Conservation (phyloP, 2,113 vertebrate species). For the Trematocara nigrifrons region DNA sequence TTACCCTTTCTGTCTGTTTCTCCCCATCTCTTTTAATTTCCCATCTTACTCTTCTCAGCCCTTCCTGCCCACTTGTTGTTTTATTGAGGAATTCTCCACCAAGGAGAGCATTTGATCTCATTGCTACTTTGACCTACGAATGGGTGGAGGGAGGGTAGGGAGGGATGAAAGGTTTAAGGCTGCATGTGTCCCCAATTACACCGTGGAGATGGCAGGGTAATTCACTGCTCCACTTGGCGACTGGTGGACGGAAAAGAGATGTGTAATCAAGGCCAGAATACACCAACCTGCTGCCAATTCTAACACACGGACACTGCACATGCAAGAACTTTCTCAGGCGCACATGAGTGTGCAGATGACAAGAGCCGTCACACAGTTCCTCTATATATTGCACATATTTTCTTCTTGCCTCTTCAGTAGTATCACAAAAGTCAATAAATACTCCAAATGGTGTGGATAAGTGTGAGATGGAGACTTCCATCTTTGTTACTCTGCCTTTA, state of each 20-base stretch:
- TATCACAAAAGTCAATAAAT: background rate
- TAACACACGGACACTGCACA: conserved; percentile 27
- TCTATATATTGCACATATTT: conserved; percentile 5
- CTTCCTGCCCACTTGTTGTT: conserved; percentile 33
- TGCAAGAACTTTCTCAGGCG: background rate
- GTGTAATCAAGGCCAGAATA: conserved; percentile 66
- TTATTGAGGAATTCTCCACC: conserved; percentile 50
- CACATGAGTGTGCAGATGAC: background rate
- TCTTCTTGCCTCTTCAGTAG: background rate
- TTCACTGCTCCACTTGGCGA: conserved; percentile 51
- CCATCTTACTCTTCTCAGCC: background rate
- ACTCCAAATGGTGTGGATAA: background rate
- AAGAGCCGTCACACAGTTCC: conserved; percentile 3
- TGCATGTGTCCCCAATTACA: conserved; percentile 75
- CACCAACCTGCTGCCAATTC: conserved; percentile 32
- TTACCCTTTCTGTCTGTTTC: background rate
- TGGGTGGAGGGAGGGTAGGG: background rate
- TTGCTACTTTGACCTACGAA: conserved; percentile 52
- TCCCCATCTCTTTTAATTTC: conserved; percentile 22
- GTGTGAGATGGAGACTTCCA: background rate
- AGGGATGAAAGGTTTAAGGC: conserved; percentile 21
- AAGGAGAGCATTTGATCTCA: conserved; percentile 60
- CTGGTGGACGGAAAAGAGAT: conserved; percentile 37
- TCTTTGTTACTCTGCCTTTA: background rate
- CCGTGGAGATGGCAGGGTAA: conserved; percentile 48